Evolutionary conservation across 2,113 vertebrate species (phyloP).

Genomic region (Macrotis lagotis): DNA sequence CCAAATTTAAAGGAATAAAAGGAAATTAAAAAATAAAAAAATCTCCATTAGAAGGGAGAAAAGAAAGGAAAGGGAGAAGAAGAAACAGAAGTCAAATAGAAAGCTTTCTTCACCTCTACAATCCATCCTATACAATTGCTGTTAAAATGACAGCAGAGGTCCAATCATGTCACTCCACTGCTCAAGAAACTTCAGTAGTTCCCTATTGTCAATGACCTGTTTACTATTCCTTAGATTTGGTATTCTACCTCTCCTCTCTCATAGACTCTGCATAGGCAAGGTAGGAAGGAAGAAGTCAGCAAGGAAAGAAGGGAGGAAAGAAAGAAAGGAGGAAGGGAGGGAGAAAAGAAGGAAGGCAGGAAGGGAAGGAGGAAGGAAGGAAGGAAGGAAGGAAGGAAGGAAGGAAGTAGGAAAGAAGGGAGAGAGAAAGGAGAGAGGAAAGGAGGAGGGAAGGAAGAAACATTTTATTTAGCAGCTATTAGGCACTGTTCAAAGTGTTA

Average conservation of each 20-base stretch:
- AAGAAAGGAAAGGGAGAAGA: background rate
- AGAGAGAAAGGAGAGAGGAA: background rate
- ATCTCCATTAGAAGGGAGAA: background rate
- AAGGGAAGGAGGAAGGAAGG: background rate
- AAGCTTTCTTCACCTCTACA: background rate
- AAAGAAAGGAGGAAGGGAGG: background rate
- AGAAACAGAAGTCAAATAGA: background rate
- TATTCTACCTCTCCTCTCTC: background rate
- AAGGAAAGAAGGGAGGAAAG: background rate
- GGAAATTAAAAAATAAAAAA: background rate
- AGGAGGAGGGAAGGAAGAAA: background rate
- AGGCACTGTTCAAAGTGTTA: no score
- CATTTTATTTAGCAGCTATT: background rate
- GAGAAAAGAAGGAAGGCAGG: no score
- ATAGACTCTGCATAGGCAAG: background rate
- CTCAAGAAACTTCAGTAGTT: background rate
- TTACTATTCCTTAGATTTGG: background rate
- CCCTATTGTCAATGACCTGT: background rate
- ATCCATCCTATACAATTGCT: background rate
- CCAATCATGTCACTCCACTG: background rate
- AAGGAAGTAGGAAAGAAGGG: background rate
- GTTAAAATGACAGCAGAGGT: background rate
- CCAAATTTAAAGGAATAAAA: background rate
- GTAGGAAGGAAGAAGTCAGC: background rate
- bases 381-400: background rate